Evolutionary conservation across 2,113 vertebrate species (phyloP).

Genomic region (Chamaetylas fuelleborni): DNA sequence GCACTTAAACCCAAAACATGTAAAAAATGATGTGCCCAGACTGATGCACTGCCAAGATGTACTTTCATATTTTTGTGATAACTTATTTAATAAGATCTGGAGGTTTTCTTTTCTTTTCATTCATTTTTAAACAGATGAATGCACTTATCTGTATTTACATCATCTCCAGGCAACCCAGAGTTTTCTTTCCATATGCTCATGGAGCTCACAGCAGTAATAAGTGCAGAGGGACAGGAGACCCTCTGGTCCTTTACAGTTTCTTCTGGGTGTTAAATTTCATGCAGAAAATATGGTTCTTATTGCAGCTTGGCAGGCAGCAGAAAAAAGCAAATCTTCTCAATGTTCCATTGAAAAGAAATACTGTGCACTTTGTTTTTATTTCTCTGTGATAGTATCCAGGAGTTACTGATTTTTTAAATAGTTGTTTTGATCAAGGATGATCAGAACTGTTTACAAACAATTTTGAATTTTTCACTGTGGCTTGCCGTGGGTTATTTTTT

Average conservation of each 20-base stretch:
- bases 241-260: slow-evolving; percentile 28
- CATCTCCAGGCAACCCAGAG: neutral
- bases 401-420: neutral
- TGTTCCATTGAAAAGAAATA: neutral
- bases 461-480: neutral
- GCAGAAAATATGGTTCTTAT: slow-evolving; percentile 47
- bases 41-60: neutral
- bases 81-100: neutral
- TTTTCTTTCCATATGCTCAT: neutral
- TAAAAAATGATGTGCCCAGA: neutral
- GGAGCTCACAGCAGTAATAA: neutral
- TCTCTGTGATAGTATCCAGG: neutral
- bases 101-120: neutral
- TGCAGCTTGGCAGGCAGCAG: slow-evolving; percentile 40
- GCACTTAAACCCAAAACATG: neutral
- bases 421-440: neutral
- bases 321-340: neutral
- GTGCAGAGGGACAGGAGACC: slow-evolving; percentile 28
- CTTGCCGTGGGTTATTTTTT: neutral
- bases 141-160: slow-evolving; percentile 6
- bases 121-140: neutral
- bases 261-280: slow-evolving; percentile 59
- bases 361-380: neutral
- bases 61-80: neutral
- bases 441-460: neutral